phyloP scores from a whole-genome alignment of 2,113 vertebrate species.

The Corydoras sp. region DNA sequence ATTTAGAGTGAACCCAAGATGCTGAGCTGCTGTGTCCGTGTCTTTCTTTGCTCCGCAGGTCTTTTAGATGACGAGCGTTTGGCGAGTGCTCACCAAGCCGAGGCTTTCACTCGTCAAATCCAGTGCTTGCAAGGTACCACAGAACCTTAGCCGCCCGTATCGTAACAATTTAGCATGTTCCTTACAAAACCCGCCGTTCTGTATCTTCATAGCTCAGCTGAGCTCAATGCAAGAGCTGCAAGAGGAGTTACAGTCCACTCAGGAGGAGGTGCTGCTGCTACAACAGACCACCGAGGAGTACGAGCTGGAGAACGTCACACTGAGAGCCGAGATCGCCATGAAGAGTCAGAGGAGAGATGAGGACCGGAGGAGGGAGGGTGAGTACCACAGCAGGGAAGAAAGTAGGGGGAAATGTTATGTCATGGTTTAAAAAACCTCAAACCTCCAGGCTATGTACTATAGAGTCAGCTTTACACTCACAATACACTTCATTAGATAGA shows the following conservation, averaged over 20 bases:
- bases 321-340: slow-evolving; percentile 79
- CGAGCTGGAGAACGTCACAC: slow-evolving; percentile 77
- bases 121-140: slow-evolving; percentile 72
- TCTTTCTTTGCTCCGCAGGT: slow-evolving; percentile 53
- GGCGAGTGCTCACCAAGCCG: slow-evolving; percentile 78
- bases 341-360: slow-evolving; percentile 67
- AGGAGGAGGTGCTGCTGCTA: slow-evolving; percentile 71
- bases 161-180: background rate
- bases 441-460: no score
- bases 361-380: slow-evolving; percentile 65
- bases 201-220: slow-evolving; percentile 62
- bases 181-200: background rate
- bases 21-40: background rate
- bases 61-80: slow-evolving; percentile 83
- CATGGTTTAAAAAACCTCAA: no score
- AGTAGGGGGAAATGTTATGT: no score
- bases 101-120: slow-evolving; percentile 75
- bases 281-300: slow-evolving; percentile 78
- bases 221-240: slow-evolving; percentile 74
- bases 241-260: slow-evolving; percentile 69
- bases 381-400: background rate
- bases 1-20: no score
- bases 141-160: background rate
- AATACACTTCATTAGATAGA: no score
- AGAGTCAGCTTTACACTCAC: no score